Base-by-base conservation (phyloP, 2,797 vertebrate genomes). In the Toxotes lorentzi region DNA sequence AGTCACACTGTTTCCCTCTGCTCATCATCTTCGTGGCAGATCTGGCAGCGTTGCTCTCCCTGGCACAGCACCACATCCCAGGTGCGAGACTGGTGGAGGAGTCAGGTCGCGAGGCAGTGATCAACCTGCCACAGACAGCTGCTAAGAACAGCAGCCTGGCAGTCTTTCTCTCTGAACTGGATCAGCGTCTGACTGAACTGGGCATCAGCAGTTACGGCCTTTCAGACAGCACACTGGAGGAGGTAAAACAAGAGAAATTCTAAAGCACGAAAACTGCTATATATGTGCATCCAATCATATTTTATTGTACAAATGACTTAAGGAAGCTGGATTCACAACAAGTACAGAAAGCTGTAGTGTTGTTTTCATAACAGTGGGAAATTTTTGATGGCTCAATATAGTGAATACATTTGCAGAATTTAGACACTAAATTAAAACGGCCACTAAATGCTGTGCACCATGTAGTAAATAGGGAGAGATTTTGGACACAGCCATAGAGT, bases 161-260 rank as follows among this genome's bases (percentile, higher is more conserved):
- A 1, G 6, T 90, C 21, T 96, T 98, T 34, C 95, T 99, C 85
- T 81, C 14, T 0, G 94, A 97, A 71, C 92, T 99, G 86, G 97
- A 99, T 0, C 54, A 67, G 2, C 94, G n/a, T 38, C 92, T 96
- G 82, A 65, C 38, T 0, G 95, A 96, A 1, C 81, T 98, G 76
- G 95, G 96, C 50, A 82, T 98, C 70, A 88, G 92, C n/a, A 94
- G 96, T 93, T 99, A 97, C 0, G 96, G 96, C 32, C 94, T 98
- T 73, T 97, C 97, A 0, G 96, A 98, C 90, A 97, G 96, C 86
- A 96, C 95, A 2, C 94, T 98, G 38, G 97, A 98, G 80, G 97
- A 99, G 96, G 97, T 97, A 73, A 74, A 78, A 40, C 4, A 32
- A n/a, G 27, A 30, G 27, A 30, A 30, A 30, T 30, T 30, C 27